Percentiles rank a stretch among this genome's conserved stretches.
These are phyloP conservation scores for Pissodes strobi DNA, from an alignment of 1,140 invertebrate genomes.

Conservation along the genomic window DNA sequence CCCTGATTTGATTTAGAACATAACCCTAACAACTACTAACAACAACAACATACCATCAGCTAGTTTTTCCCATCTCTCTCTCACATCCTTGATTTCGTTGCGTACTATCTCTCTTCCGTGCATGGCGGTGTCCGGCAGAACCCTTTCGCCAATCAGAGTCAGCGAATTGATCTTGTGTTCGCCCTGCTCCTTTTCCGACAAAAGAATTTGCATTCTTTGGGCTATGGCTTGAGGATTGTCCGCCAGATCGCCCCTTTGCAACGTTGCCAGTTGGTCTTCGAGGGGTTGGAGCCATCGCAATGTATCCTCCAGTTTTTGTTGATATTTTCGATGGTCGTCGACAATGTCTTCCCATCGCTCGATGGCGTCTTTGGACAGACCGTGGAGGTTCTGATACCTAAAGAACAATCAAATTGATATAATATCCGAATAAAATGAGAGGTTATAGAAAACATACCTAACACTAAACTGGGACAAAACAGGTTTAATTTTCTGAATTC, in stretches of 20 bases:
- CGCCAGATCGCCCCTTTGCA: slow-evolving; percentile 59
- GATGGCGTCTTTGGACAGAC: slow-evolving; percentile 85
- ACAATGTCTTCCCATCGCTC: slow-evolving; percentile 84
- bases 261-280: slow-evolving; percentile 70
- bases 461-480: slow-evolving; percentile 88
- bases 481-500: slow-evolving; percentile 84
- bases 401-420: neutral
- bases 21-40: too few relatives aligned
- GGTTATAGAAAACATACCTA: slow-evolving; percentile 51
- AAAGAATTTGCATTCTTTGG: slow-evolving; percentile 73
- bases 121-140: slow-evolving; percentile 78
- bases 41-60: too few relatives aligned
- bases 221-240: slow-evolving; percentile 63
- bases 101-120: slow-evolving; percentile 86
- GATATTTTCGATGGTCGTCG: slow-evolving; percentile 82
- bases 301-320: slow-evolving; percentile 76
- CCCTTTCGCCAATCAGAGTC: slow-evolving; percentile 78
- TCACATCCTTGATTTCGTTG: slow-evolving; percentile 74
- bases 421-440: neutral
- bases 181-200: slow-evolving; percentile 82
- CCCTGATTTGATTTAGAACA: too few relatives aligned
- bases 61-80: slow-evolving; percentile 84
- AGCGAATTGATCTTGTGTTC: slow-evolving; percentile 75
- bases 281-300: slow-evolving; percentile 76
- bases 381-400: slow-evolving; percentile 78